Conservation (phyloP, 2,797 vertebrate species). For the Fundulus diaphanus region DNA sequence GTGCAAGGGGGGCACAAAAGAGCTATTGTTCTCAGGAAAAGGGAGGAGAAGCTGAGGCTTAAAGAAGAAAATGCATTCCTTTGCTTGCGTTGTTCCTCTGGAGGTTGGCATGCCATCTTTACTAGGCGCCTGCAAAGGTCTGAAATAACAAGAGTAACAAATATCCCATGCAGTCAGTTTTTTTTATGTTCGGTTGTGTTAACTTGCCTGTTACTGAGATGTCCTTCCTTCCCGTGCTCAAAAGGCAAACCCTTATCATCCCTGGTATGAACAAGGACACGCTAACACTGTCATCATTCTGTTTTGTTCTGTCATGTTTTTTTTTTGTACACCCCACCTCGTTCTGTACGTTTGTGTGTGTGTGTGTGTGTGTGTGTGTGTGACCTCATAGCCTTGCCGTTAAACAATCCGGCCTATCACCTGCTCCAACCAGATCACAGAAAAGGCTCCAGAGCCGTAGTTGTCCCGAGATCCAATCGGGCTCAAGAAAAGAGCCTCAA, state of each 20-base stretch:
- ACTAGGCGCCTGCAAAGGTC: conserved; percentile 59
- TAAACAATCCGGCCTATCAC: conserved; percentile 95
- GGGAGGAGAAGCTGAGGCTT: conserved; percentile 25
- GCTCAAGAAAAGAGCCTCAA: conserved; percentile 90
- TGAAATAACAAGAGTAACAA: conserved; percentile 68
- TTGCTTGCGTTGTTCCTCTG: conserved; percentile 49
- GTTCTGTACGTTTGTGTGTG: conserved; percentile 39
- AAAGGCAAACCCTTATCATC: conserved; percentile 30
- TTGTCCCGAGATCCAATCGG: conserved; percentile 80
- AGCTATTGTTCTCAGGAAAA: conserved; percentile 65
- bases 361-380: conserved; percentile 49
- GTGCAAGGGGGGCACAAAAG: conserved; percentile 55
- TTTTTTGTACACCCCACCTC: conserved; percentile 43
- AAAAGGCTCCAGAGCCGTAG: conserved; percentile 79
- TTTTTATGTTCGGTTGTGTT: conserved; percentile 50
- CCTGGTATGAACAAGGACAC: conserved; percentile 29
- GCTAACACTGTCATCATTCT: conserved; percentile 70
- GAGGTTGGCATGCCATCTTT: conserved; percentile 69
- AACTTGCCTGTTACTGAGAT: conserved; percentile 71
- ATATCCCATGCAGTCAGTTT: conserved; percentile 52
- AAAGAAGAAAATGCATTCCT: conserved; percentile 61
- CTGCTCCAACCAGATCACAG: conserved; percentile 92
- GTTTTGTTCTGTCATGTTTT: conserved; percentile 50
- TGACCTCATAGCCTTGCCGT: conserved; percentile 86
- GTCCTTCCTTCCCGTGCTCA: conserved; percentile 44